A percentile compares a stretch with the other conserved stretches of the same genome.
Conservation (phyloP, 1,140 invertebrate species). For the Drosophila orosa region DNA sequence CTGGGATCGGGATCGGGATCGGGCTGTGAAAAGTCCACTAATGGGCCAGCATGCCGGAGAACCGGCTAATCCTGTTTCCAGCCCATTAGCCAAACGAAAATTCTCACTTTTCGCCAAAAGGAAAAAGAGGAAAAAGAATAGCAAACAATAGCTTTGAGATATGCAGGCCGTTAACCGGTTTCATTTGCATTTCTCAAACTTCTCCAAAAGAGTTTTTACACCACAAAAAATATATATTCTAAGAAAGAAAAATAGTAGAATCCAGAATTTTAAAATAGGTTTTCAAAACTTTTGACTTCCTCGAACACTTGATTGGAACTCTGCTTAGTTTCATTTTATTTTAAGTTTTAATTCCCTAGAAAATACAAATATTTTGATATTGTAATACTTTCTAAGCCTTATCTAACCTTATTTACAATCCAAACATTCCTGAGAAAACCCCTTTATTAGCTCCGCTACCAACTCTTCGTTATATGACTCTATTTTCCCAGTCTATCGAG, state of each 20-base stretch:
- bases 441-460: no score
- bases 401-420: background rate
- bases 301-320: no score
- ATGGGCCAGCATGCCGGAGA: conserved; percentile 51
- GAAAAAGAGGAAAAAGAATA: conserved; percentile 40
- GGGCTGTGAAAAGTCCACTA: conserved; percentile 27
- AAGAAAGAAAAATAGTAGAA: background rate
- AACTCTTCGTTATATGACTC: background rate
- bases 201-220: conserved; percentile 2
- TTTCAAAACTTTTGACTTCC: no score
- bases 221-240: background rate
- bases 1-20: conserved; percentile 8
- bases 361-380: background rate
- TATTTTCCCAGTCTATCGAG: conserved; percentile 5
- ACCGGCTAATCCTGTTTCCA: conserved; percentile 72
- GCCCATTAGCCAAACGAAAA: conserved; percentile 59
- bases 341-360: no score
- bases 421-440: background rate
- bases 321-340: no score
- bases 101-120: conserved; percentile 72
- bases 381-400: background rate
- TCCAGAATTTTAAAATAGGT: background rate
- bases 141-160: conserved; percentile 31
- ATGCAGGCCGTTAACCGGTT: conserved; percentile 59
- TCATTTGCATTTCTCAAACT: conserved; percentile 40